phyloP scores from a whole-genome alignment of 2,113 vertebrate species.

The Halichoerus grypus region DNA sequence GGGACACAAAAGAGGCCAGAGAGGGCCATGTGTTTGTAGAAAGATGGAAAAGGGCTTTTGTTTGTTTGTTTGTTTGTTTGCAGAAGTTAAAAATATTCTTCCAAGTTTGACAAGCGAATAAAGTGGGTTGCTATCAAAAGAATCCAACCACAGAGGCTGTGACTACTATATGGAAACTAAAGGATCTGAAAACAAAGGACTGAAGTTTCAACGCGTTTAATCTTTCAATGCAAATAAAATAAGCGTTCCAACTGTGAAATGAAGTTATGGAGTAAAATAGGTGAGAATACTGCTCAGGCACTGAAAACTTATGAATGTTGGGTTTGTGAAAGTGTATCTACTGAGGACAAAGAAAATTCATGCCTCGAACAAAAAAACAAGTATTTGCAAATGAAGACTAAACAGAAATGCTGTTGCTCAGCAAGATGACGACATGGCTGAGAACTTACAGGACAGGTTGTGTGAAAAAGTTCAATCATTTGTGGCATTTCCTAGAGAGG shows the following conservation, averaged over 20 bases:
- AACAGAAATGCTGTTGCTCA: conserved; percentile 64
- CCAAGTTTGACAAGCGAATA: conserved; percentile 44
- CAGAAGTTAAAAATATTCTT: conserved; percentile 56
- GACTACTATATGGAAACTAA: neutral
- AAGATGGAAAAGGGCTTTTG: neutral
- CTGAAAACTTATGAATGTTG: neutral
- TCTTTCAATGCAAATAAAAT: conserved; percentile 41
- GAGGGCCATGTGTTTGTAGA: neutral
- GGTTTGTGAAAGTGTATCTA: conserved; percentile 13
- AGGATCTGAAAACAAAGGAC: conserved; percentile 44
- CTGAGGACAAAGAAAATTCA: conserved; percentile 57
- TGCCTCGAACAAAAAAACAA: conserved; percentile 62
- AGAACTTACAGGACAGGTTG: conserved; percentile 74
- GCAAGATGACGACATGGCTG: conserved; percentile 70
- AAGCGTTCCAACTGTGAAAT: conserved; percentile 9
- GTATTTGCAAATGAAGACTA: conserved; percentile 70
- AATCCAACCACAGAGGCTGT: conserved; percentile 31
- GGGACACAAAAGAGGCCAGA: neutral
- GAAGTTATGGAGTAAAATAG: neutral
- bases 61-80: neutral
- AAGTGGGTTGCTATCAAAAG: conserved; percentile 52
- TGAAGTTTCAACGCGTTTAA: neutral
- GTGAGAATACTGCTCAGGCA: neutral
- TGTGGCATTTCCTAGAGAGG: conserved; percentile 77
- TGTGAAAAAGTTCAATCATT: conserved; percentile 73